A percentile compares a stretch with the other conserved stretches of the same genome.
Evolutionary conservation across 1,140 invertebrate species (phyloP).

Genomic region (Ectropis grisescens): DNA sequence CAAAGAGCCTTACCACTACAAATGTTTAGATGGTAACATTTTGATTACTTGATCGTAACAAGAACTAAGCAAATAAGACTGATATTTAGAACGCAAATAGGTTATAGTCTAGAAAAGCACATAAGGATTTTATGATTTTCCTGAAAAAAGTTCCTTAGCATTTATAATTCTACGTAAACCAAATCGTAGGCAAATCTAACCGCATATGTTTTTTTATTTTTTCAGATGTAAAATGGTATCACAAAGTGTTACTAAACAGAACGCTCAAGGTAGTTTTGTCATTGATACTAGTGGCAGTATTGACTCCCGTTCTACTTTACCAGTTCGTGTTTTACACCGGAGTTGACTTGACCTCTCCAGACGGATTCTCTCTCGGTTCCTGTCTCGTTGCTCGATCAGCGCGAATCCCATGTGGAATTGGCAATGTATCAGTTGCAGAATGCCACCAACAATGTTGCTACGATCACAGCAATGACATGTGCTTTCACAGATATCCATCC

Average conservation of each 20-base stretch:
- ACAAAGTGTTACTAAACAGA: slow-evolving; percentile 36
- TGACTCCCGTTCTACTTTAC: slow-evolving; percentile 36
- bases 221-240: slow-evolving; percentile 48
- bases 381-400: slow-evolving; percentile 28
- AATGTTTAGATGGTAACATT: too few relatives aligned
- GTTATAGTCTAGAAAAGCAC: too few relatives aligned
- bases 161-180: too few relatives aligned
- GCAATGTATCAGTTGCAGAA: slow-evolving; percentile 15
- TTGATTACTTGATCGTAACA: too few relatives aligned
- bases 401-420: slow-evolving; percentile 37
- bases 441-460: slow-evolving; percentile 53
- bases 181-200: too few relatives aligned
- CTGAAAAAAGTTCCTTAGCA: too few relatives aligned
- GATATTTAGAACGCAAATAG: too few relatives aligned
- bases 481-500: slow-evolving; percentile 48
- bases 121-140: too few relatives aligned
- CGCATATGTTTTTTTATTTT: too few relatives aligned
- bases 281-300: slow-evolving; percentile 21
- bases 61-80: too few relatives aligned
- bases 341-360: slow-evolving; percentile 28
- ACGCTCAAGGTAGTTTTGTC: slow-evolving; percentile 26
- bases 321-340: slow-evolving; percentile 29
- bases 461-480: slow-evolving; percentile 28
- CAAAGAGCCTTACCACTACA: too few relatives aligned
- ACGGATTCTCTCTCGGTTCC: slow-evolving; percentile 41